These are phyloP conservation scores for Sapayoa aenigma DNA, from an alignment of 2,113 vertebrate species.

Conservation along the genomic window DNA sequence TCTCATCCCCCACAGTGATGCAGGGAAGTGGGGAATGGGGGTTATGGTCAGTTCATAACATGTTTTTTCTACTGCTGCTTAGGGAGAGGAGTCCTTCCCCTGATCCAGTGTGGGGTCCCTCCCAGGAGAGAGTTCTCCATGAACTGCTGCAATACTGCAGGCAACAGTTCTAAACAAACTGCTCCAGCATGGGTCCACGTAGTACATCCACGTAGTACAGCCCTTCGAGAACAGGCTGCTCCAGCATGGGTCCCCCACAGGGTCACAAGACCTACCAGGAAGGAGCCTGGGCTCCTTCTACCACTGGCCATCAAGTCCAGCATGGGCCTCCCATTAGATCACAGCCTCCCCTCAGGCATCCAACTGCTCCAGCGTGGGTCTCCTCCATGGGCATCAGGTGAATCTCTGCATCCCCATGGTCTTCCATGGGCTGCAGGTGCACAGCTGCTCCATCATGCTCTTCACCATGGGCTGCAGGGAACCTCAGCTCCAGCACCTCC, in stretches of 20 bases:
- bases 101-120: not conserved
- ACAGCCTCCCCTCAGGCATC: not conserved
- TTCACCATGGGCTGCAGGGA: not conserved
- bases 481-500: not conserved
- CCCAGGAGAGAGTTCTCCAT: not conserved
- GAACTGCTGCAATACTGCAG: not conserved
- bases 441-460: not conserved
- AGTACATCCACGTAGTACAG: not conserved
- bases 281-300: not conserved
- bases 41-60: not conserved
- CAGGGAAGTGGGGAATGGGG: not conserved
- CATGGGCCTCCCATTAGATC: not conserved
- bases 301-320: not conserved
- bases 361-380: not conserved
- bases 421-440: not conserved
- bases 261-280: not conserved
- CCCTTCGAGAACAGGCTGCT: not conserved
- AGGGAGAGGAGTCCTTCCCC: not conserved
- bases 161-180: not conserved
- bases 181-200: not conserved
- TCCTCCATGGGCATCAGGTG: not conserved
- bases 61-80: not conserved
- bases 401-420: not conserved
- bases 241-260: not conserved
- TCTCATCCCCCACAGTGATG: not conserved